Conservation (phyloP, 2,888 invertebrate species). For the Gordius sp. region DNA sequence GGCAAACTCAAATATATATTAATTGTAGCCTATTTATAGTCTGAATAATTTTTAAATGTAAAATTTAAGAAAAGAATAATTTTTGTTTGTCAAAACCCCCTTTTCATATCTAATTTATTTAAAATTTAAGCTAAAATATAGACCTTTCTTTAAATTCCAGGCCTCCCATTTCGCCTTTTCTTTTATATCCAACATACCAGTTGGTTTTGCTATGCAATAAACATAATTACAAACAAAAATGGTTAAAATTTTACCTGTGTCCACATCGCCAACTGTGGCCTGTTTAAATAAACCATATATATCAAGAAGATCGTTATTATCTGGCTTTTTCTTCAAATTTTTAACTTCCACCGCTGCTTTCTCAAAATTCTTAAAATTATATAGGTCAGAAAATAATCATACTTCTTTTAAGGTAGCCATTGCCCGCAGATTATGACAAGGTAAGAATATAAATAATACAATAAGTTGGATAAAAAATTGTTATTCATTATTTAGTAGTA, state of each 20-base stretch:
- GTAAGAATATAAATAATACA: too few relatives aligned
- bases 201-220: conserved; percentile 4
- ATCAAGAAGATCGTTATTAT: neutral
- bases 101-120: neutral
- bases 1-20: too few relatives aligned
- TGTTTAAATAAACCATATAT: conserved; percentile 6
- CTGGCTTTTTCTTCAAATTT: conserved; percentile 5
- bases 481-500: too few relatives aligned
- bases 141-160: conserved; percentile 6
- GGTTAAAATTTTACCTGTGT: conserved; percentile 6
- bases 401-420: too few relatives aligned
- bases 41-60: too few relatives aligned
- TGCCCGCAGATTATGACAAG: too few relatives aligned
- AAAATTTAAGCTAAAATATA: neutral
- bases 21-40: too few relatives aligned
- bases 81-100: neutral
- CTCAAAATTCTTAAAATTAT: conserved; percentile 3
- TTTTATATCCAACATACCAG: neutral
- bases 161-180: conserved; percentile 6
- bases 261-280: conserved; percentile 2
- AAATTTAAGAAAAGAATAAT: too few relatives aligned
- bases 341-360: conserved; percentile 8
- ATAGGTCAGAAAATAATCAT: too few relatives aligned
- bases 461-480: too few relatives aligned
- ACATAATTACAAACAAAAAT: neutral